Evolutionary conservation across 2,113 vertebrate species (phyloP).

Genomic region (Petrocephalus zakoni): DNA sequence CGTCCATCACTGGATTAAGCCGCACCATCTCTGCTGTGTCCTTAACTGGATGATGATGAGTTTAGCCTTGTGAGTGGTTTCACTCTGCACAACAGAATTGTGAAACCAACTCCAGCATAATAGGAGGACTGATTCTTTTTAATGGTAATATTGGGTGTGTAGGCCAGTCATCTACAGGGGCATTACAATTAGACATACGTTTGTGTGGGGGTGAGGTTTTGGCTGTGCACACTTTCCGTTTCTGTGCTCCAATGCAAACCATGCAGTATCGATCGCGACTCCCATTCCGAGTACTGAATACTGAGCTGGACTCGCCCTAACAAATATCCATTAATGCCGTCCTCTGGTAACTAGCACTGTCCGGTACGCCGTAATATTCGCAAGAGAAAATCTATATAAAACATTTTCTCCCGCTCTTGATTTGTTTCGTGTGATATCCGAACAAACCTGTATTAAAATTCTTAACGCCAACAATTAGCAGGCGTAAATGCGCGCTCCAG

Average conservation of each 20-base stretch:
- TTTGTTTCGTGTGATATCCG: background rate
- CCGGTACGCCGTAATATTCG: background rate
- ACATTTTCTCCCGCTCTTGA: background rate
- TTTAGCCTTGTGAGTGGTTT: background rate
- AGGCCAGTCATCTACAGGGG: background rate
- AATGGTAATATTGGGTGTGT: background rate
- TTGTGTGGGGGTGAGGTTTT: background rate
- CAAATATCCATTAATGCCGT: background rate
- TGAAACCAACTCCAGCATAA: background rate
- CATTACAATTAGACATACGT: background rate
- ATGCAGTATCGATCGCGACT: background rate
- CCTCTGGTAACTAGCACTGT: background rate
- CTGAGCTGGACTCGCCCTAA: background rate
- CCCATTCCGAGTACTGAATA: background rate
- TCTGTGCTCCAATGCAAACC: background rate
- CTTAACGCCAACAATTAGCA: background rate
- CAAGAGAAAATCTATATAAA: background rate
- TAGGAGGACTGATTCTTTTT: background rate
- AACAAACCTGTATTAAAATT: background rate
- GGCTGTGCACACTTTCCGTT: background rate
- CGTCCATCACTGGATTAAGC: background rate
- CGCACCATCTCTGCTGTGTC: background rate
- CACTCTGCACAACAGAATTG: background rate
- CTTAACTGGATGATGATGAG: background rate
- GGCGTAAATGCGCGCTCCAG: background rate